Evolutionary conservation across 2,113 vertebrate genomes (phyloP).

Genomic region (Python bivittatus): DNA sequence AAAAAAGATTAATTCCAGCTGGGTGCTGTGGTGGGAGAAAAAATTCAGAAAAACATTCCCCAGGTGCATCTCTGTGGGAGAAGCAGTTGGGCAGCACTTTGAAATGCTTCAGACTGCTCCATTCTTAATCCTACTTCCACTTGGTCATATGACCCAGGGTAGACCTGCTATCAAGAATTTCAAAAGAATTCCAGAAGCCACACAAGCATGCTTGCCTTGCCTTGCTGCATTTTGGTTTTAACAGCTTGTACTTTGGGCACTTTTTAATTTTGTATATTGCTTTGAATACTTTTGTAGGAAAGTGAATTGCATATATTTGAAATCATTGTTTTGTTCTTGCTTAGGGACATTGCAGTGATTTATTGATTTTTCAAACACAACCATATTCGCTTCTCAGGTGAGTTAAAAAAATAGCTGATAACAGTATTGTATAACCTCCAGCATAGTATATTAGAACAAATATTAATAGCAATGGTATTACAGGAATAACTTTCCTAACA

Average conservation of each 20-base stretch:
- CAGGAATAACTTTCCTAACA: background rate
- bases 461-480: background rate
- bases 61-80: background rate
- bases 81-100: background rate
- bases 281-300: background rate
- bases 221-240: background rate
- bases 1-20: background rate
- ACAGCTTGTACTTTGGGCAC: background rate
- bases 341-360: conserved; percentile 89
- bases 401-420: conserved; percentile 36
- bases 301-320: background rate
- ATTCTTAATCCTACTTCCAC: background rate
- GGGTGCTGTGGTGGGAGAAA: background rate
- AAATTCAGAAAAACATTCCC: background rate
- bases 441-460: background rate
- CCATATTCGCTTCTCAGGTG: conserved; percentile 91
- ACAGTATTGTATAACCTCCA: background rate
- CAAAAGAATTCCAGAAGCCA: background rate
- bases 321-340: conserved; percentile 22
- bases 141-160: background rate
- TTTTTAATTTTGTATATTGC: background rate
- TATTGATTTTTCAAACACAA: conserved; percentile 90
- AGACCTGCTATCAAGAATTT: background rate
- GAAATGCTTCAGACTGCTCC: background rate
- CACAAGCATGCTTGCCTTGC: background rate